Evolutionary conservation across 2,113 vertebrate genomes (phyloP), one percentile per base, ranked within the genome.

Genomic region (Anoplopoma fimbria): DNA sequence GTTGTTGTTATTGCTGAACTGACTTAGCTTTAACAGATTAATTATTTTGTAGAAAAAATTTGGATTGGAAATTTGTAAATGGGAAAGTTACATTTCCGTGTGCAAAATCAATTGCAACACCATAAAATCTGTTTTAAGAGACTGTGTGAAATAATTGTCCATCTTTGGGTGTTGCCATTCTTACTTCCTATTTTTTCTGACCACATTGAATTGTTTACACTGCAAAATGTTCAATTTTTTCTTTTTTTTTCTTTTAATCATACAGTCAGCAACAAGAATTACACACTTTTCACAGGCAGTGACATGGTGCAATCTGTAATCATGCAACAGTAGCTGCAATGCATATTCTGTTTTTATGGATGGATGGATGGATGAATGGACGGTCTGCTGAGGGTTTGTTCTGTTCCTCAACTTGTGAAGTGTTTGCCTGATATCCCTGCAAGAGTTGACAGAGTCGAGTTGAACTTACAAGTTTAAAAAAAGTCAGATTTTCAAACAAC

Each of bases 301-400:
- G 47, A 69, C 6, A 0, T 76, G 47, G 25, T 79, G 69, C 84
- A 88, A 49, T 80, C 60, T 88, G 81, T 77, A 64, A 72, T 79
- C 27, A 75, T 82, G 80, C 68, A 67, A 75, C 61, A 84, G 29
- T 10, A 57, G 45, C 74, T 69, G 83, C 63, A 69, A 1, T 33
- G 58, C 38, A 13, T 36, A 25, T 2, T 60, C 19, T 82, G n/a
- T 77, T 49, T 15, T 33, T 0, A 19, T 62, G 38, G 8, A 58
- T 34, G 40, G 19, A 77, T 77, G 60, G 6, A 77, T 55, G 15
- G 6, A 77, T 55, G 15, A 9, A 47, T 33, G 34, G 31, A 38
- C 47, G 74, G 57, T 83, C 69, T 69, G 42, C 75, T 68, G 17
- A 81, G 78, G 77, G 74, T 79, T n/a, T 75, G 70, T 65, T 45